Evolutionary conservation across 1,140 invertebrate genomes (phyloP), one percentile per base, ranked within the genome.

Genomic region (Platyscapa corneri): DNA sequence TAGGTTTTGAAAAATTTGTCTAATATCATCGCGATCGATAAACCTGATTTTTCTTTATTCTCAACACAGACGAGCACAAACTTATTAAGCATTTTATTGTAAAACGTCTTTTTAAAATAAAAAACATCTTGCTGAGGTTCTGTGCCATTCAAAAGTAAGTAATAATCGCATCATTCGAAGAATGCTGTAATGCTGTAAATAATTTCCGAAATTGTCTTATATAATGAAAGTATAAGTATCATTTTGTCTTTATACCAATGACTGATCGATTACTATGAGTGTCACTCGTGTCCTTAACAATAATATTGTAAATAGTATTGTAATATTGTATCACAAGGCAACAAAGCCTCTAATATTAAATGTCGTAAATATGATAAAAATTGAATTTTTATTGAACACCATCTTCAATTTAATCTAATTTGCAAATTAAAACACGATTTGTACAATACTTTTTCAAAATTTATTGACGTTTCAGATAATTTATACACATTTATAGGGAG

Each of bases 281-380:
- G 53, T 49, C 49, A n/a, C 77, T 72, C 32, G 78, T 80, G 20
- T 49, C n/a, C 18, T 74, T 46, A 53, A 49, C 34, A 80, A 84
- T 60, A 27, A 56, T 72, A 67, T 42, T 85, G 78, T 82, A 85
- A 64, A 85, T 85, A 85, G 49, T 76, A 76, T 81, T 81, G 39
- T 81, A 85, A 85, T 75, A 74, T 84, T 77, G 23, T 53, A 53
- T 84, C 18, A 49, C 6, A 39, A 49, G 74, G 56, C 60, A 37
- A 27, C 3, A 65, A 8, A 30, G 60, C 82, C 72, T 76, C 23
- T 46, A 84, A 78, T 76, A 83, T 77, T 77, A 84, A 84, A 84
- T 53, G 60, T 84, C 53, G 82, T 78, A 34, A 78, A 46, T 37
- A 78, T 74, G 3, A 75, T 42, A 67, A 80, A 80, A 80, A 39